Evolutionary conservation across 2,113 vertebrate genomes (phyloP), one percentile per base, ranked within the genome.

Genomic region (Eubucco bourcierii): DNA sequence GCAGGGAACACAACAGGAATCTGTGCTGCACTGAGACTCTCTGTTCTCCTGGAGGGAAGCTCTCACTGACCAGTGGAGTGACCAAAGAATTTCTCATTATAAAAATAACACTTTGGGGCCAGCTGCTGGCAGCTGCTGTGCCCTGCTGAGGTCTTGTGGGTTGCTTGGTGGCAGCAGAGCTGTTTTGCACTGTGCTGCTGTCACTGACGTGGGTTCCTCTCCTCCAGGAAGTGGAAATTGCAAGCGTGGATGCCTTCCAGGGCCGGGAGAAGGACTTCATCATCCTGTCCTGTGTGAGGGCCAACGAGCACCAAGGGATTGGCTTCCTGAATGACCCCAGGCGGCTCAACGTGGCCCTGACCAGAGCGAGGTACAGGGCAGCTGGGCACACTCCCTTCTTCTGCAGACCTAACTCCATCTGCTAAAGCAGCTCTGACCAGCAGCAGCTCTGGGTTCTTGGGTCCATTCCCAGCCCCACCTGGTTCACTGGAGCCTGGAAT

Each of bases 211-310:
- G 37, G 74, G 84, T 60, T 86, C 59, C 33, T 87, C n/a, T 8
- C 12, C 65, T 73, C 5, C 90, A 99, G 99, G 99, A 99, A 97
- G 99, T 99, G 91, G 99, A 99, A 97, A 99, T 99, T 6, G 99
- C 99, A 50, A 99, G 99, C 0, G 99, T 99, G 91, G 99, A 99
- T 4, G 99, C 99, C 17, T 99, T 99, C 97, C 99, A 99, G 97
- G 99, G 99, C 8, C 96, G 99, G 28, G 99, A 99, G 97, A 99
- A 99, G 94, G 99, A 99, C 95, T 99, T 99, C 82, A 99, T 99
- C 96, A 99, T 99, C 90, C 98, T 99, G 29, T 99, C 99, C 19
- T 99, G 99, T 5, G 99, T 99, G 55, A 98, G 99, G 70, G 99
- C 99, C 91, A 99, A 99, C 0, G 99, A 99, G 71, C 99, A 99